Base-by-base conservation (phyloP, 2,888 invertebrate species). In the Drosophila eohydei region DNA sequence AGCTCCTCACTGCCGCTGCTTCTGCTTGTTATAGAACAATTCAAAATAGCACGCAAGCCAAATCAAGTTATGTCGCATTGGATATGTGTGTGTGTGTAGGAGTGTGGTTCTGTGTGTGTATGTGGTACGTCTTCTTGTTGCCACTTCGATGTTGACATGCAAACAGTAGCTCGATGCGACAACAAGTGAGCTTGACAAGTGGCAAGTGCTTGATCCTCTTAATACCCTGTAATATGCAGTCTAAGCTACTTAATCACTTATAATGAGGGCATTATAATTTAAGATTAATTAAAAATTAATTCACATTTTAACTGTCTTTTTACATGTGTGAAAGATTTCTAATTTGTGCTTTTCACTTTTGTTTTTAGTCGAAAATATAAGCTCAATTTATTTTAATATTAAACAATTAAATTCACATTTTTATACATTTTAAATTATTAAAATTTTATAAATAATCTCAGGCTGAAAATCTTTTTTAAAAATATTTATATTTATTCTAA, bases 31-130 rank as follows among this genome's bases (percentile, higher is more conserved):
- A 66, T 58, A 51, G 77, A 71, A 70, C 83, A 71, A 82, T 84
- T 88, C 85, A 82, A 78, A 83, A 84, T 87, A 80, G 75, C 83
- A 87, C 85, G 85, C 88, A 88, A 83, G 75, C 75, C 70, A 87
- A 83, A 84, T 84, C 85, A 82, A 87, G 80, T 84, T 81, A 77
- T 83, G 66, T 46, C 54, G 54, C 65, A 54, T 54, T 40, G 48
- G 59, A 48, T 57, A 50, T 34, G 51, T 38, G 43, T 16, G 58
- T 21, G 57, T 46, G 46, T 46, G 41, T 48, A 44, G 40, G 58
- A 46, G 44, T 16, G 44, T 34, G 48, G 34, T 32, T 38, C 34
- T 38, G 46, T 26, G 14, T 48, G 62, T 36, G 52, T 59, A 66
- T 62, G 55, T 36, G 78, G 59, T 52, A 61, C 74, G 71, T 78